These are phyloP conservation scores for Micrasema longulum DNA, from an alignment of 1,140 invertebrate species.

Conservation along the genomic window DNA sequence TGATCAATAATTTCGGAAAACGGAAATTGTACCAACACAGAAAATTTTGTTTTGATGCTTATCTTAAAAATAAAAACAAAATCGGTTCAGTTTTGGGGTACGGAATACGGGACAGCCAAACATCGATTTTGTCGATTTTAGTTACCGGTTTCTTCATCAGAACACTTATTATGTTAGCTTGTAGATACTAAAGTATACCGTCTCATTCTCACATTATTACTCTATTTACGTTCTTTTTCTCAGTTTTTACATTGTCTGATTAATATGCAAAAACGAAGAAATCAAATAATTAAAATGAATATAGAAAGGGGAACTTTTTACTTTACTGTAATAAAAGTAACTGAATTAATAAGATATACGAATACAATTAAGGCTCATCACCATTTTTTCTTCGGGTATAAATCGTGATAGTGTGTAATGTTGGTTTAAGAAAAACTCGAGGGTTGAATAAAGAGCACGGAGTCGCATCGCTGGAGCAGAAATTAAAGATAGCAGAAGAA, in stretches of 20 bases:
- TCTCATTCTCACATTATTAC: too few species aligned
- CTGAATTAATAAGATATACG: not conserved
- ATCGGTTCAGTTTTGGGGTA: too few species aligned
- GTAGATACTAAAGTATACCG: too few species aligned
- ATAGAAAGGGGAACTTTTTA: not conserved
- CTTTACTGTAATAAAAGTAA: not conserved
- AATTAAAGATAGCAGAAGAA: conserved; percentile 51
- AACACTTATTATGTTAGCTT: too few species aligned
- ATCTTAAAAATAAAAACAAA: too few species aligned
- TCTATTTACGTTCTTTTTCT: too few species aligned
- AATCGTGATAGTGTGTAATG: not conserved
- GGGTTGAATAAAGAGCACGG: conserved; percentile 21
- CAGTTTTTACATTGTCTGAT: not conserved
- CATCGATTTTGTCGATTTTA: too few species aligned
- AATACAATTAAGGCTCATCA: not conserved
- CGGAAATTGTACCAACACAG: too few species aligned
- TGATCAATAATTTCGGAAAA: too few species aligned
- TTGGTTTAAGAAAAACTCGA: conserved; percentile 19
- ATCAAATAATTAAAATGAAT: not conserved
- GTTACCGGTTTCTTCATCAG: too few species aligned
- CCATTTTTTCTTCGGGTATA: not conserved
- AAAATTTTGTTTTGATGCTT: too few species aligned
- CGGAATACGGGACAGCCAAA: too few species aligned
- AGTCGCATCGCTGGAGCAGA: conserved; percentile 41
- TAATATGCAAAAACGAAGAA: not conserved